These are phyloP conservation scores for Taurulus bubalis DNA, from an alignment of 2,113 vertebrate species.

Conservation along the genomic window DNA sequence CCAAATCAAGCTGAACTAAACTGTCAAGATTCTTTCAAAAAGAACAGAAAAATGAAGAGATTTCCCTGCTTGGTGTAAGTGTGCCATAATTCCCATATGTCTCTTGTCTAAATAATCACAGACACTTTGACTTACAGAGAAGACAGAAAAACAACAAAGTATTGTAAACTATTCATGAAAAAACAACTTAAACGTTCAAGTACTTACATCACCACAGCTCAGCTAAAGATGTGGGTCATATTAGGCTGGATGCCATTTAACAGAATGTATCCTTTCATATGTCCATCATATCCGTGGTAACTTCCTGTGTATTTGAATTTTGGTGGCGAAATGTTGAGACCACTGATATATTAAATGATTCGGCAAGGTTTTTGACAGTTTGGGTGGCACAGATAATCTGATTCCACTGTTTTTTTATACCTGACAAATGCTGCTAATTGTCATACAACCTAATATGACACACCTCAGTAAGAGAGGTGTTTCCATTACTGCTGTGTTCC, in stretches of 20 bases:
- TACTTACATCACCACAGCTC: slow-evolving; percentile 26
- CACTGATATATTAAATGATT: slow-evolving; percentile 8
- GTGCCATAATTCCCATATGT: slow-evolving; percentile 28
- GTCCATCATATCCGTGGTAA: slow-evolving; percentile 46
- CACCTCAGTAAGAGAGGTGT: neutral
- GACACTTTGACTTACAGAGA: slow-evolving; percentile 21
- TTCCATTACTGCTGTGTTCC: neutral
- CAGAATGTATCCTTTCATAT: slow-evolving; percentile 54
- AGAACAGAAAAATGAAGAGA: slow-evolving; percentile 7
- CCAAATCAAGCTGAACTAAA: neutral
- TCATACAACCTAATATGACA: neutral
- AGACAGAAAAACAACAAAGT: slow-evolving; percentile 43
- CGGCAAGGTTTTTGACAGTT: slow-evolving; percentile 21
- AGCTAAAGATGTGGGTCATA: slow-evolving; percentile 54
- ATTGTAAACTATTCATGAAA: slow-evolving; percentile 55
- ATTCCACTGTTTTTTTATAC: slow-evolving; percentile 9
- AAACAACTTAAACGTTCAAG: slow-evolving; percentile 34
- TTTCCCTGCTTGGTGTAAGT: neutral
- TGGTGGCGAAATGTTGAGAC: neutral
- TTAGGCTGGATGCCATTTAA: slow-evolving; percentile 45
- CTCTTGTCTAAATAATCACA: slow-evolving; percentile 16
- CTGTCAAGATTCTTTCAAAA: neutral
- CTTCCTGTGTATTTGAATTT: slow-evolving; percentile 22
- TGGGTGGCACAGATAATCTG: slow-evolving; percentile 1
- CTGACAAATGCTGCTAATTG: slow-evolving; percentile 20